Percentiles rank a stretch among this genome's conserved stretches.
Evolutionary conservation across 2,797 vertebrate genomes (phyloP).

Genomic region (Bothrops alternatus): DNA sequence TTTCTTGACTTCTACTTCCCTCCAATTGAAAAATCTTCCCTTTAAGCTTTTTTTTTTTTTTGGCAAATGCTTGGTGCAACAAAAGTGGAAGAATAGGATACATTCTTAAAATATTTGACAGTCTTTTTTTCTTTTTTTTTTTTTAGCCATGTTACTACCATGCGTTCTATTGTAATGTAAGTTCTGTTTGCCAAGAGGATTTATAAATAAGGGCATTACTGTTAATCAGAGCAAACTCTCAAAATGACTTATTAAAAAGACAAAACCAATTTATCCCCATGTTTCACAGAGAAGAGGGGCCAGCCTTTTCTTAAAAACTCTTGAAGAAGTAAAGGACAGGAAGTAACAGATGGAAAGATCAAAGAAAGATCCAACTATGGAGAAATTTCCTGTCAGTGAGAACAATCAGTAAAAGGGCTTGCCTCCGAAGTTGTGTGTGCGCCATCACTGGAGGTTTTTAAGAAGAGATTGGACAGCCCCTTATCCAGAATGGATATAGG

Average conservation of each 20-base stretch:
- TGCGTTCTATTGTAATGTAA: not conserved
- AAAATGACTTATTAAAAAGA: not conserved
- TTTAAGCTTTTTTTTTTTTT: not conserved
- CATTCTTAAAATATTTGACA: slow-evolving; percentile 40
- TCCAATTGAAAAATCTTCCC: not conserved
- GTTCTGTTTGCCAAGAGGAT: not conserved
- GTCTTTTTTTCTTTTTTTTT: slow-evolving; percentile 47
- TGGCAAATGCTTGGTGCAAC: not conserved
- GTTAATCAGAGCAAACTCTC: not conserved
- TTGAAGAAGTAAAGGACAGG: not conserved
- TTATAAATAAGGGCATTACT: not conserved
- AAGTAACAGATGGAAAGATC: not conserved
- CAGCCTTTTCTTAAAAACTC: not conserved
- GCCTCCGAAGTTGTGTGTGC: not conserved
- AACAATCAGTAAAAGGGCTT: not conserved
- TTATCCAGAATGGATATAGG: not conserved
- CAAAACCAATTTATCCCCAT: not conserved
- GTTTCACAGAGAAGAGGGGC: not conserved
- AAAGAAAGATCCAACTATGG: not conserved
- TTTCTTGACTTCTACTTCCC: not conserved
- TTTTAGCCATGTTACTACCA: not conserved
- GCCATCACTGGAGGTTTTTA: not conserved
- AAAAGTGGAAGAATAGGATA: slow-evolving; percentile 25
- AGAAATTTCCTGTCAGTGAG: not conserved
- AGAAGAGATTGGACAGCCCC: not conserved